Conservation (phyloP, 2,797 vertebrate genomes). For the Anguilla pacifica region DNA sequence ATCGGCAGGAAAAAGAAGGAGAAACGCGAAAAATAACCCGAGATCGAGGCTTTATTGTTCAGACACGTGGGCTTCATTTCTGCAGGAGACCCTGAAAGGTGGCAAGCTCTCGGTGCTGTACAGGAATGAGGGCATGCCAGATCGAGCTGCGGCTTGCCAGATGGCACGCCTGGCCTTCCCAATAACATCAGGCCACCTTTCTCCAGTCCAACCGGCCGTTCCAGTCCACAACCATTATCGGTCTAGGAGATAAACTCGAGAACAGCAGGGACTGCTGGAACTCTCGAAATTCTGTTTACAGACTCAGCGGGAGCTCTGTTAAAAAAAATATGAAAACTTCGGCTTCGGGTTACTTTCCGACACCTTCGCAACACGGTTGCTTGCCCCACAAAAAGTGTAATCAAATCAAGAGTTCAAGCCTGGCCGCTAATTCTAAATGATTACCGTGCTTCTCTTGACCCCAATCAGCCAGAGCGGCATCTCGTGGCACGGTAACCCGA, state of each 20-base stretch:
- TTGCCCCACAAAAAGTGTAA: neutral
- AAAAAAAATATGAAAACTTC: neutral
- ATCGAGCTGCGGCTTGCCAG: no score
- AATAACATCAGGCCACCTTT: neutral
- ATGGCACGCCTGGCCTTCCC: neutral
- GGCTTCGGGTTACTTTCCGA: neutral
- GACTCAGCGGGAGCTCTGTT: neutral
- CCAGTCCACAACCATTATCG: no score
- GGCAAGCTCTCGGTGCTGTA: no score
- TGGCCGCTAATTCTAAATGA: constrained; percentile 48
- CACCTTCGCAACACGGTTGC: constrained; percentile 1
- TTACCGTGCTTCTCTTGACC: constrained; percentile 40
- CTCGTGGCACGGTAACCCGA: constrained; percentile 54
- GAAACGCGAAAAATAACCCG: no score
- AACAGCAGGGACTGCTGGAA: neutral
- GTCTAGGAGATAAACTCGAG: neutral
- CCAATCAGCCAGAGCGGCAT: constrained; percentile 54
- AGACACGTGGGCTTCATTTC: no score
- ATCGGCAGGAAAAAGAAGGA: no score
- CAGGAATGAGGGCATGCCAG: no score
- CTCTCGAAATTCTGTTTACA: neutral
- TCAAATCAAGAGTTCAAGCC: neutral
- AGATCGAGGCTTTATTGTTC: no score
- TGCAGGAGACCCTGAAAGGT: no score
- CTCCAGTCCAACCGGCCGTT: no score